Evolutionary conservation across 2,113 vertebrate genomes (phyloP), one percentile per base, ranked within the genome.

Genomic region (Esox niger): DNA sequence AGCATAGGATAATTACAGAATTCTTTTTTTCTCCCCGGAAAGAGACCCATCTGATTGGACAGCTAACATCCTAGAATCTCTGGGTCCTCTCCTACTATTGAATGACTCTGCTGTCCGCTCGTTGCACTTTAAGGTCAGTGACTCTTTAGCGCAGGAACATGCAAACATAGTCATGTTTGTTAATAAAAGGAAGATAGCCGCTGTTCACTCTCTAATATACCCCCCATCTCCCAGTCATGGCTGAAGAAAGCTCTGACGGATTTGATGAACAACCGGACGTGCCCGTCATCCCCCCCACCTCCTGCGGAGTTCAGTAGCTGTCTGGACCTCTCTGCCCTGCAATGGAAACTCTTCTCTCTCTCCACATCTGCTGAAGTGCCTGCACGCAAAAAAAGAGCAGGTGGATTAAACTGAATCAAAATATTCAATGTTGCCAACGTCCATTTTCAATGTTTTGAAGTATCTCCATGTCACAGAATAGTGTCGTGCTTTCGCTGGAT

Each of bases 21-120:
- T 10, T 15, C 25, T 4, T 23, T 30, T 15, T 26, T 17, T 21
- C 55, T 75, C 2, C 27, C 56, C 38, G 74, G 32, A 21, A 69
- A 92, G 91, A 56, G 63, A 86, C 26, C 77, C 87, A 7, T 83
- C 83, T 54, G n/a, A 68, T 9, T 91, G 89, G 90, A 57, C 87
- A 10, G 46, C 75, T 6, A 80, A 83, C 23, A 83, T 69, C 1
- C 31, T 88, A 77, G 76, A 79, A 49, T n/a, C 27, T 6, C 15
- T 91, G 7, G 84, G 86, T 27, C 79, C 77, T 6, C 61, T 91
- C 7, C 9, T 90, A 13, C 59, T 87, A 49, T 69, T 83, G 70
- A 84, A 90, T 59, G 69, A 83, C 2, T 31, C 26, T 4, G 52
- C 59, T 11, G 54, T 70, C 8, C 68, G 71, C 7, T 74, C 65